phyloP scores from a whole-genome alignment of 2,797 vertebrate genomes.

The Geotria australis region DNA sequence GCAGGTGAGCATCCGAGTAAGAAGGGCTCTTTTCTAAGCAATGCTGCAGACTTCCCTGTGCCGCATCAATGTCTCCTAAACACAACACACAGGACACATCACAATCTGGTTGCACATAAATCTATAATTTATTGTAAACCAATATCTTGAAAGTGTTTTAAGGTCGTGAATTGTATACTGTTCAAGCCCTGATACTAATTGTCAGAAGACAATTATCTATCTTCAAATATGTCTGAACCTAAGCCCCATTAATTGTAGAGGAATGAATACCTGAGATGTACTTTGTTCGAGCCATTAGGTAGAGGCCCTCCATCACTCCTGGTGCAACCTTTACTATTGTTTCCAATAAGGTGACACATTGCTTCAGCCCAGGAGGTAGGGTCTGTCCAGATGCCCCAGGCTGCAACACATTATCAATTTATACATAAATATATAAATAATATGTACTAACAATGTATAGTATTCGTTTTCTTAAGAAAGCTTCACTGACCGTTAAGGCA shows the following conservation, averaged over 20 bases:
- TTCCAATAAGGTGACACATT: slow-evolving; percentile 47
- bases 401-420: slow-evolving; percentile 10
- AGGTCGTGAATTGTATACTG: no score
- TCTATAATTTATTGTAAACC: background rate
- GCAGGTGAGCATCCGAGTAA: slow-evolving; percentile 50
- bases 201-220: no score
- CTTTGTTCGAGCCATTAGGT: slow-evolving; percentile 53
- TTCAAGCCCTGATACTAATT: no score
- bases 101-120: background rate
- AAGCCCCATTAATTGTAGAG: background rate
- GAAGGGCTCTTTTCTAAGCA: slow-evolving; percentile 54
- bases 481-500: background rate
- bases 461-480: background rate
- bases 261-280: slow-evolving; percentile 51
- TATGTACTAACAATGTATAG: no score
- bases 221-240: no score
- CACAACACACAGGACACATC: slow-evolving; percentile 1
- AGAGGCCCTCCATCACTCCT: slow-evolving; percentile 46
- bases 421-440: no score
- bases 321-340: slow-evolving; percentile 54
- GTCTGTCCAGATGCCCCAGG: slow-evolving; percentile 33
- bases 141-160: background rate
- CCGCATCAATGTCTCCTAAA: slow-evolving; percentile 48
- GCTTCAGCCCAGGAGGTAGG: slow-evolving; percentile 33
- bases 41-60: slow-evolving; percentile 33